phyloP scores from a whole-genome alignment of 92 coral and sea anemone genomes.

The Galaxea fascicularis region DNA sequence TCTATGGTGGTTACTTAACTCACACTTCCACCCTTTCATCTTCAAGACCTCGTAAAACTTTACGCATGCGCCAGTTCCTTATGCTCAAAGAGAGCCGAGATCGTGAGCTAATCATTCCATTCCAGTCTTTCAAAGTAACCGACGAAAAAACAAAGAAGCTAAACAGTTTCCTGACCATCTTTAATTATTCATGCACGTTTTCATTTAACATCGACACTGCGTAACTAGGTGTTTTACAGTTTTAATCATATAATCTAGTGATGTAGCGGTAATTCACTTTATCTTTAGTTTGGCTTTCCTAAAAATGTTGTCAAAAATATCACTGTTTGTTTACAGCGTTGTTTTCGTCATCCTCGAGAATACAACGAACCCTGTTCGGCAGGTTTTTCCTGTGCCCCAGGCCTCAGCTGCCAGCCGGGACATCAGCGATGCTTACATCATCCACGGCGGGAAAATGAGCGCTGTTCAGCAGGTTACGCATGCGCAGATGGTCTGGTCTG shows the following conservation, averaged over 20 bases:
- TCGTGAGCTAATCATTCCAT: no score
- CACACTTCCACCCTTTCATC: no score
- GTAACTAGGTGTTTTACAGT: background rate
- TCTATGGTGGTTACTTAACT: no score
- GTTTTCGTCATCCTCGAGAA: slow-evolving; percentile 81
- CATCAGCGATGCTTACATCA: slow-evolving; percentile 83
- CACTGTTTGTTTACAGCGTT: slow-evolving; percentile 55
- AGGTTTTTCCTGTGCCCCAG: slow-evolving; percentile 83
- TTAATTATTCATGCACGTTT: no score
- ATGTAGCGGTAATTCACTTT: background rate
- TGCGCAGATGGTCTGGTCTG: slow-evolving; percentile 84
- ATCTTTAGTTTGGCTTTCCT: background rate
- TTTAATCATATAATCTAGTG: no score
- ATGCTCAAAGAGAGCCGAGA: no score
- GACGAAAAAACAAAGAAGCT: no score
- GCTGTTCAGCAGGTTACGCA: slow-evolving; percentile 88
- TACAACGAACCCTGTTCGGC: slow-evolving; percentile 88
- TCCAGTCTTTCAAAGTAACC: no score
- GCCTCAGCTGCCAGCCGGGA: slow-evolving; percentile 95
- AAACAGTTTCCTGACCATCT: no score
- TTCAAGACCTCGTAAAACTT: no score
- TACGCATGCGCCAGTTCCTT: no score
- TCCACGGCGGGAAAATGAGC: slow-evolving; percentile 90
- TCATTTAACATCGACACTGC: no score
- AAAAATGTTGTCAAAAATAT: background rate